Evolutionary conservation across 2,113 vertebrate species (phyloP).

Genomic region (Rhea americana): DNA sequence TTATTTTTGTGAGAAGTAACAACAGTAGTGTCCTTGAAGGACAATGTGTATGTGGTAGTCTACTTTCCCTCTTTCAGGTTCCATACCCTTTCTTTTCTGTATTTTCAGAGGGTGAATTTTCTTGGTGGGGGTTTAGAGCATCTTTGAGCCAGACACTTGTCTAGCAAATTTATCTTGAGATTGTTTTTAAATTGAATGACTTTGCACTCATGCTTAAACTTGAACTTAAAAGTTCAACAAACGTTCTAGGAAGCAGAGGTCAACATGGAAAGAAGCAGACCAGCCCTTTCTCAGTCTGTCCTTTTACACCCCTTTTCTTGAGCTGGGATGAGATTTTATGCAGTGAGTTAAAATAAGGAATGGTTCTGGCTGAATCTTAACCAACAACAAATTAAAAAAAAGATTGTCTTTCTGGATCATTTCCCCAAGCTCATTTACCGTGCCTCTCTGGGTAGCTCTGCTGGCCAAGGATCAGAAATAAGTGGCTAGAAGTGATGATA

Average conservation of each 20-base stretch:
- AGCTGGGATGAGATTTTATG: neutral
- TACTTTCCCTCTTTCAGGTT: neutral
- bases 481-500: neutral
- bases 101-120: neutral
- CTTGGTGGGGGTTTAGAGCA: neutral
- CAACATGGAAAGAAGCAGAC: neutral
- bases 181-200: neutral
- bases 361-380: neutral
- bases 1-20: neutral
- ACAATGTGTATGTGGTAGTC: neutral
- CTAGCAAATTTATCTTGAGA: neutral
- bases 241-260: neutral
- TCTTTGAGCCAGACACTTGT: neutral
- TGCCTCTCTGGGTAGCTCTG: neutral
- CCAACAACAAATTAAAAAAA: neutral
- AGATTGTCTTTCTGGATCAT: neutral
- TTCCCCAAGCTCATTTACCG: neutral
- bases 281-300: neutral
- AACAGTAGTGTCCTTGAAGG: neutral
- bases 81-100: neutral
- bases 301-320: neutral
- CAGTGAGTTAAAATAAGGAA: neutral
- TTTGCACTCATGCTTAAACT: accelerated
- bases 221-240: neutral
- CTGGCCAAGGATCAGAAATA: neutral